A percentile compares a stretch with the other conserved stretches of the same genome.
Evolutionary conservation across 2,113 vertebrate genomes (phyloP).

Genomic region (Tragelaphus buxtoni): DNA sequence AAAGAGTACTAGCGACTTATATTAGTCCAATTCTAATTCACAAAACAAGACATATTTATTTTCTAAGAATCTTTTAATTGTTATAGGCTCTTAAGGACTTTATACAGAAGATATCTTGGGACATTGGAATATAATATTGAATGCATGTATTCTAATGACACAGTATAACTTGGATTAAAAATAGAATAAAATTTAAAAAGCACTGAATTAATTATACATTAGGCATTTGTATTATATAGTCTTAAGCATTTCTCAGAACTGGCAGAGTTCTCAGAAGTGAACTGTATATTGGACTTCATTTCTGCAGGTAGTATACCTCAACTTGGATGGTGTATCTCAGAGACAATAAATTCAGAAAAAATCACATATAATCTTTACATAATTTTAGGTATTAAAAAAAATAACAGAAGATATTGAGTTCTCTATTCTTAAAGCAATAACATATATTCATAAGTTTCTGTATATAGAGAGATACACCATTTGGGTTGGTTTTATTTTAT

Average conservation of each 20-base stretch:
- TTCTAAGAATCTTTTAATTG: conserved; percentile 74
- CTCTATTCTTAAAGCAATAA: background rate
- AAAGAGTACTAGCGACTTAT: conserved; percentile 71
- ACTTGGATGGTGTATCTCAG: background rate
- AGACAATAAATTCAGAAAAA: background rate
- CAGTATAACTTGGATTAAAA: conserved; percentile 67
- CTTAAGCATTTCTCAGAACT: conserved; percentile 50
- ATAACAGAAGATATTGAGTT: conserved; percentile 2
- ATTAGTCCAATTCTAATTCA: conserved; percentile 76
- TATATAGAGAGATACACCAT: background rate
- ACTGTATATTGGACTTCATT: background rate
- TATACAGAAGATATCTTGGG: conserved; percentile 63
- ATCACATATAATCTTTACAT: background rate
- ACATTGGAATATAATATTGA: conserved; percentile 69
- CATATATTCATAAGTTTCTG: background rate
- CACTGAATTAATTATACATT: conserved; percentile 76
- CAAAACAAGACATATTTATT: conserved; percentile 76
- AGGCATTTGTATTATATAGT: conserved; percentile 62
- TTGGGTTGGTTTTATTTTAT: background rate
- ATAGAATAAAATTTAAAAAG: conserved; percentile 73
- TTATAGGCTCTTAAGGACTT: conserved; percentile 59
- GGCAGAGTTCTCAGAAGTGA: conserved; percentile 52
- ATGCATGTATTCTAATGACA: conserved; percentile 49
- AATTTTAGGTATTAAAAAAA: background rate
- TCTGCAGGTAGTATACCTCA: background rate